Conservation (phyloP, 2,113 vertebrate genomes). For the Chloropsis hardwickii region DNA sequence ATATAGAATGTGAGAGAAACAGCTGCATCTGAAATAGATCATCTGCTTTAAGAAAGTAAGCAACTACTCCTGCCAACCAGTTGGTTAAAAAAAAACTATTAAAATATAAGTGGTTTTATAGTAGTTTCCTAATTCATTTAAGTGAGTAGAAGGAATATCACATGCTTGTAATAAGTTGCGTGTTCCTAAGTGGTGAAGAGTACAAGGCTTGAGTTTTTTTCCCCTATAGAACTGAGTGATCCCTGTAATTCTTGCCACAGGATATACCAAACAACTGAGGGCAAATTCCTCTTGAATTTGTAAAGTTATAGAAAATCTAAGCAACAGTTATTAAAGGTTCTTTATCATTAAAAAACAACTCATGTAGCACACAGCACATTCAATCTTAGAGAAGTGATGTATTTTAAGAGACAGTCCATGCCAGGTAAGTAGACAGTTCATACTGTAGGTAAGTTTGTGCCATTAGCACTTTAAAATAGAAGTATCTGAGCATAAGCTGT, state of each 20-base stretch:
- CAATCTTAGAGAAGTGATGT: accelerated
- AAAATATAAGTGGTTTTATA: not conserved
- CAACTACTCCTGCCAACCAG: not conserved
- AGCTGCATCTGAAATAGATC: not conserved
- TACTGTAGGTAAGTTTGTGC: not conserved
- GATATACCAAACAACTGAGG: not conserved
- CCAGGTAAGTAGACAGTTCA: not conserved
- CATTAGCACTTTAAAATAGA: not conserved
- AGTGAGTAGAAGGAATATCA: not conserved
- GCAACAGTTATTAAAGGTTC: not conserved
- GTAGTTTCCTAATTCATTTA: not conserved
- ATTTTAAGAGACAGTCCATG: not conserved
- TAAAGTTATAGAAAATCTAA: not conserved
- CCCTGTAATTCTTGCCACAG: not conserved
- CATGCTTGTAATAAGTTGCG: not conserved
- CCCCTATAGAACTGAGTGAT: not conserved
- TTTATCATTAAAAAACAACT: not conserved
- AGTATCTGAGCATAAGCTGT: not conserved
- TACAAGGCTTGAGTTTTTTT: not conserved
- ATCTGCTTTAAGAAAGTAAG: not conserved
- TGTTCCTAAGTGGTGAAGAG: not conserved
- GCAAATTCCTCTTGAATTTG: not conserved
- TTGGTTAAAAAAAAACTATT: not conserved
- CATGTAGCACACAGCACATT: not conserved
- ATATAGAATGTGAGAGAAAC: not conserved